Evolutionary conservation across 1,140 invertebrate genomes (phyloP), one percentile per base, ranked within the genome.

Genomic region (Orchestia grillus): DNA sequence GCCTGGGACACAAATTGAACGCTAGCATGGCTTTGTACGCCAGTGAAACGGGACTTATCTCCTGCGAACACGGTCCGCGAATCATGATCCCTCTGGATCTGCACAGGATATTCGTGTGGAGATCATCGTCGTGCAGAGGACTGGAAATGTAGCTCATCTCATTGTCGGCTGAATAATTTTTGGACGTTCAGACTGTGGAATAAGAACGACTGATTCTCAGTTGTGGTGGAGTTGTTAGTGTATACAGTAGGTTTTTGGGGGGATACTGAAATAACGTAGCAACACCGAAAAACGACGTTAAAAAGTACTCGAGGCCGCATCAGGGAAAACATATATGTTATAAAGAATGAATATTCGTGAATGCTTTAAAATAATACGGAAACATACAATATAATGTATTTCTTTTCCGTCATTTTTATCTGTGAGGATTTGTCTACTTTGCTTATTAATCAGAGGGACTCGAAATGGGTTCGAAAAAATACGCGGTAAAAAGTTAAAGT

Each of bases 1-100:
- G 41, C 6, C 88, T 42, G 42, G 28, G 88, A 90, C 88, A 44
- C 88, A 90, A 90, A 90, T 90, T 90, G 88, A 90, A 90, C 88
- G 88, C 88, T 44, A 90, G 88, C 43, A 90, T 42, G 88, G 88
- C 88, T 87, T 87, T 42, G 41, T 90, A 36, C 43, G 28, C 41
- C 88, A 90, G 88, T 44, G 41, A 90, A 42, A 90, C 88, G 36
- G 11, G 43, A 44, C 88, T 42, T 90, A 41, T 90, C 88, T 90
- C 8, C 88, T 23, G 28, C 4, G 36, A 90, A 42, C 88, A 44
- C 88, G 88, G 43, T 42, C 43, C 1, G 1, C 62, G 62, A 36
- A 77, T 77, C 62, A 77, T 77, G 62, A 77, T 77, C 62, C 62
- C 62, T 77, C 62, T 77, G 62, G 62, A 77, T 6, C 62, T 77